These are phyloP conservation scores for Pristionchus exspectatus DNA, from an alignment of 2,888 invertebrate genomes.

Conservation along the genomic window DNA sequence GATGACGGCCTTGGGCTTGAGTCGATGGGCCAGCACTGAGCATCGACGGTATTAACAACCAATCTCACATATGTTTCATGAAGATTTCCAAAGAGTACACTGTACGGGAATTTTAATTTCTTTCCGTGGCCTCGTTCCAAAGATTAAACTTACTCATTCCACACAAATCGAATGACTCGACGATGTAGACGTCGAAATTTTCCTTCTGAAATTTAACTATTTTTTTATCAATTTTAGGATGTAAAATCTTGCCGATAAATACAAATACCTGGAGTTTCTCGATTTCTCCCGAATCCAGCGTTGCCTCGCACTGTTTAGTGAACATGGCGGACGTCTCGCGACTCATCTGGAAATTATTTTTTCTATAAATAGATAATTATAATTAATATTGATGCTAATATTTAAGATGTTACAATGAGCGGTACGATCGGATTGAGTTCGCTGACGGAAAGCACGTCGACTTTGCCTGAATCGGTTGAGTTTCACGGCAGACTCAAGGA, in stretches of 20 bases:
- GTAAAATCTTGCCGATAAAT: not conserved
- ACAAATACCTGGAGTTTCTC: not conserved
- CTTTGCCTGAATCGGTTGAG: not conserved
- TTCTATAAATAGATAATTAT: not conserved
- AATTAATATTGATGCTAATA: not conserved
- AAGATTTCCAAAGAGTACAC: not conserved
- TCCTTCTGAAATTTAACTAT: not conserved
- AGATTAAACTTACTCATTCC: conserved; percentile 6
- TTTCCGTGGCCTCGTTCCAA: not conserved
- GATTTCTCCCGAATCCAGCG: not conserved
- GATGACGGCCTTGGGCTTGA: not conserved
- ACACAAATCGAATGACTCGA: not conserved
- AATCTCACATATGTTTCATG: not conserved
- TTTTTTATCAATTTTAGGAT: not conserved
- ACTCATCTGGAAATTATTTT: not conserved
- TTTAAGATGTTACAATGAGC: not conserved
- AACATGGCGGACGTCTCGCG: not conserved
- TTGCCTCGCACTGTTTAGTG: conserved; percentile 1
- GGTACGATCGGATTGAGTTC: conserved; percentile 14
- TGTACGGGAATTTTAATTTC: no score
- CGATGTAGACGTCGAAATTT: conserved; percentile 29
- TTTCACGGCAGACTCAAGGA: not conserved
- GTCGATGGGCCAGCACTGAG: conserved; percentile 17
- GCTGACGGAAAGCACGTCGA: conserved; percentile 7
- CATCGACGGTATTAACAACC: not conserved